Conservation (phyloP, 2,888 invertebrate genomes). For the Scaptomyza reducta region DNA sequence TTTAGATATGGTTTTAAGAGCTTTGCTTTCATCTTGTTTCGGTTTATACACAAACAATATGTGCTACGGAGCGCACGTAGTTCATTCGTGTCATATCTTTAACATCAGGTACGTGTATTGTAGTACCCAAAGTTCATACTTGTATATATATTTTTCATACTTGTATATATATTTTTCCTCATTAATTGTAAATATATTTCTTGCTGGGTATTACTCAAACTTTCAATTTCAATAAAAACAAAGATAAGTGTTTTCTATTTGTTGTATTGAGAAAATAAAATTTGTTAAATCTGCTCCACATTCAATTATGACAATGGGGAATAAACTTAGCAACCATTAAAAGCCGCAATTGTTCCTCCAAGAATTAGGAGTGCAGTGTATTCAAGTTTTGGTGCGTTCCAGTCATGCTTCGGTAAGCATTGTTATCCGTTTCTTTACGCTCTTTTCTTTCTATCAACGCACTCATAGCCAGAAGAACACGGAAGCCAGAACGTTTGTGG, state of each 20-base stretch:
- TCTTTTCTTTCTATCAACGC: slow-evolving; percentile 10
- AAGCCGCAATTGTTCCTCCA: too few species aligned
- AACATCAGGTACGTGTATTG: background rate
- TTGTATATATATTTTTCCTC: too few species aligned
- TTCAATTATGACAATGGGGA: too few species aligned
- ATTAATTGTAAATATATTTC: too few species aligned
- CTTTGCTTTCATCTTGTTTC: slow-evolving; percentile 36
- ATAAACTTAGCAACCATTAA: too few species aligned
- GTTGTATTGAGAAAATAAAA: too few species aligned
- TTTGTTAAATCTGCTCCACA: too few species aligned
- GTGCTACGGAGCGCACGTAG: slow-evolving; percentile 10
- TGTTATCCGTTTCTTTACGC: slow-evolving; percentile 21
- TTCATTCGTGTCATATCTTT: slow-evolving; percentile 4
- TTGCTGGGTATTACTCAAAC: too few species aligned
- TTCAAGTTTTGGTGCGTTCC: slow-evolving; percentile 7
- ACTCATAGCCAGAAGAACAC: slow-evolving; percentile 32
- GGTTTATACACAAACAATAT: slow-evolving; percentile 15
- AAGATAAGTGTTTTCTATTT: too few species aligned
- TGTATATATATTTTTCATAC: too few species aligned
- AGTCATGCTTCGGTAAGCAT: slow-evolving; percentile 26
- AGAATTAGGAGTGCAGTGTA: slow-evolving; percentile 23
- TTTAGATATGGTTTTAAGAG: slow-evolving; percentile 26
- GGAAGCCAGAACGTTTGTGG: slow-evolving; percentile 39
- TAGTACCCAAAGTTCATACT: too few species aligned
- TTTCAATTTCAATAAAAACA: too few species aligned